A percentile compares a stretch with the other conserved stretches of the same genome.
Evolutionary conservation across 2,888 invertebrate genomes (phyloP).

Genomic region (Strigamia crassipes): DNA sequence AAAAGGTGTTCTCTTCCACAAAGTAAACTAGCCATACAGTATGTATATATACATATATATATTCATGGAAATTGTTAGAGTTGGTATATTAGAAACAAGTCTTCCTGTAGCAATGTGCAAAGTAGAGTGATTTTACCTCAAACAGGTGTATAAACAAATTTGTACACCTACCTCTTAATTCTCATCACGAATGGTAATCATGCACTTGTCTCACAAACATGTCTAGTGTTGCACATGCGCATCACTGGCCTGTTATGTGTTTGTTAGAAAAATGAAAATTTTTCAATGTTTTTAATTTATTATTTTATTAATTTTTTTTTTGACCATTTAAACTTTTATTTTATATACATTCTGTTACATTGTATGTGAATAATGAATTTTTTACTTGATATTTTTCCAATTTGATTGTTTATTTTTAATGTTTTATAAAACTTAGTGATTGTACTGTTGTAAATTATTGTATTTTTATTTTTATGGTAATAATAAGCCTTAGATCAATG

Average conservation of each 20-base stretch:
- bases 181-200: constrained; percentile 22
- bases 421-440: not conserved
- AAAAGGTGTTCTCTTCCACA: not conserved
- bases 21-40: not conserved
- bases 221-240: not conserved
- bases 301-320: not conserved
- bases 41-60: not conserved
- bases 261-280: not conserved
- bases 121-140: not conserved
- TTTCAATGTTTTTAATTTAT: not conserved
- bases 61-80: not conserved
- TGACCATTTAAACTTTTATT: not conserved
- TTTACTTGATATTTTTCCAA: not conserved
- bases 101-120: not conserved
- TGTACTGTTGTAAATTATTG: constrained; percentile 14
- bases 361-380: not conserved
- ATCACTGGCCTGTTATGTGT: not conserved
- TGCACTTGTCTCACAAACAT: constrained; percentile 26
- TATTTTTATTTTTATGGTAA: not conserved
- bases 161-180: constrained; percentile 10
- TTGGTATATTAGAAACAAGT: not conserved
- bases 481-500: constrained; percentile 3
- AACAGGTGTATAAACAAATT: not conserved
- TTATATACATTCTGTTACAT: not conserved
- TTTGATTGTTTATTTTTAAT: not conserved